Conservation (phyloP, 23 tunicate genomes). For the Aplidium turbinatum region DNA sequence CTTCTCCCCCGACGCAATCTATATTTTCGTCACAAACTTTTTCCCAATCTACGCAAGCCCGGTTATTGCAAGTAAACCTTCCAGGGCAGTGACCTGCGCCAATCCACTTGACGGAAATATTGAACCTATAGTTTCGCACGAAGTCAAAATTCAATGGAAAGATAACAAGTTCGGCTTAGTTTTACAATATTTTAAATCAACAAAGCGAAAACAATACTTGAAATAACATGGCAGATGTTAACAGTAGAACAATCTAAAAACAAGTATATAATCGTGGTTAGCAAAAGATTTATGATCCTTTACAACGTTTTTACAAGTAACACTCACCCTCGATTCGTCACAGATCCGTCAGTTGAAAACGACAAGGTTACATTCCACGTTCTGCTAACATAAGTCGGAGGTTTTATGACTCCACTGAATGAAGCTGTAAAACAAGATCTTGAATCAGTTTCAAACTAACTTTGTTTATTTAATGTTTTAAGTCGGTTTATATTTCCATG, state of each 20-base stretch:
- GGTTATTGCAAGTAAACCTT: slow-evolving; percentile 7
- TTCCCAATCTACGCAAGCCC: slow-evolving; percentile 26
- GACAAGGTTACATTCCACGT: slow-evolving; percentile 2
- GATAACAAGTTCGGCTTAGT: too few relatives aligned
- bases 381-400: slow-evolving; percentile 15
- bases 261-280: too few relatives aligned
- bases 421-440: slow-evolving; percentile 19
- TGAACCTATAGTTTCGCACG: slow-evolving; percentile 8
- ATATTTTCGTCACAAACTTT: slow-evolving; percentile 42
- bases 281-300: too few relatives aligned
- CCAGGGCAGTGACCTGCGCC: slow-evolving; percentile 28
- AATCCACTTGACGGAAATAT: slow-evolving; percentile 25
- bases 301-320: too few relatives aligned
- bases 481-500: too few relatives aligned
- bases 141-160: too few relatives aligned
- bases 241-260: too few relatives aligned
- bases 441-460: too few relatives aligned
- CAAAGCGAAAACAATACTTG: too few relatives aligned
- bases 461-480: too few relatives aligned
- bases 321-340: slow-evolving; percentile 26
- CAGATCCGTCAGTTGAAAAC: slow-evolving; percentile 36
- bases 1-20: slow-evolving; percentile 35
- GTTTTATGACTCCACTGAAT: neutral
- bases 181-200: too few relatives aligned
- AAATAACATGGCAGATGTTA: too few relatives aligned